Conservation (phyloP, 2,797 vertebrate species). For the Enteromius radiatus region DNA sequence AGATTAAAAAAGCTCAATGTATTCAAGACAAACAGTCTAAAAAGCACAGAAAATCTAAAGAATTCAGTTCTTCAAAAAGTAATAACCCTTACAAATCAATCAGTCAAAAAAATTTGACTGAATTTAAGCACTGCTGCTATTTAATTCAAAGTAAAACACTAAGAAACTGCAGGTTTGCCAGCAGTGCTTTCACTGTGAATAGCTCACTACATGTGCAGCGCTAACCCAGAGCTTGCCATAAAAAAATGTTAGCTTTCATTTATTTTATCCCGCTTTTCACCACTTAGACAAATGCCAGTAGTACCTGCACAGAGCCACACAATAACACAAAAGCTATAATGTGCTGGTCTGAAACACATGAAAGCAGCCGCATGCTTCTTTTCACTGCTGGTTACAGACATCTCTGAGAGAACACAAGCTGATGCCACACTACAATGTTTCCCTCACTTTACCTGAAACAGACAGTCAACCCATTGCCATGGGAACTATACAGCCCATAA, state of each 20-base stretch:
- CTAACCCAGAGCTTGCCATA: not conserved
- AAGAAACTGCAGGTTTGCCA: not conserved
- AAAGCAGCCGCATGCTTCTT: constrained; percentile 16
- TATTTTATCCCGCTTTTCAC: not conserved
- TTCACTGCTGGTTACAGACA: not conserved
- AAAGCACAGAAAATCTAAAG: not conserved
- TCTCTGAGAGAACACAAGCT: not conserved
- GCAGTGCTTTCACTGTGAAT: not conserved
- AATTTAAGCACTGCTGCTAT: not conserved
- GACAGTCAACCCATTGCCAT: not conserved
- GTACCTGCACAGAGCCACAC: not conserved
- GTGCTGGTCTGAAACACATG: not conserved
- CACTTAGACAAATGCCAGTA: not conserved
- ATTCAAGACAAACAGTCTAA: not conserved
- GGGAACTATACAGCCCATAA: not conserved
- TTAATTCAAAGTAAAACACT: not conserved
- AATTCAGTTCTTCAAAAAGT: not conserved
- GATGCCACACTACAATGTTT: not conserved
- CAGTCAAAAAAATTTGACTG: too few relatives aligned
- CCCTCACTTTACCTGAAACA: constrained; percentile 17
- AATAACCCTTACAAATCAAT: too few relatives aligned
- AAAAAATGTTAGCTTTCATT: not conserved
- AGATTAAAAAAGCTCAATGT: not conserved
- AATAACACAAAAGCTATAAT: constrained; percentile 13
- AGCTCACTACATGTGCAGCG: not conserved